A percentile compares a stretch with the other conserved stretches of the same genome.
These are phyloP conservation scores for Mesoligia furuncula DNA, from an alignment of 2,888 invertebrate genomes.

Conservation along the genomic window DNA sequence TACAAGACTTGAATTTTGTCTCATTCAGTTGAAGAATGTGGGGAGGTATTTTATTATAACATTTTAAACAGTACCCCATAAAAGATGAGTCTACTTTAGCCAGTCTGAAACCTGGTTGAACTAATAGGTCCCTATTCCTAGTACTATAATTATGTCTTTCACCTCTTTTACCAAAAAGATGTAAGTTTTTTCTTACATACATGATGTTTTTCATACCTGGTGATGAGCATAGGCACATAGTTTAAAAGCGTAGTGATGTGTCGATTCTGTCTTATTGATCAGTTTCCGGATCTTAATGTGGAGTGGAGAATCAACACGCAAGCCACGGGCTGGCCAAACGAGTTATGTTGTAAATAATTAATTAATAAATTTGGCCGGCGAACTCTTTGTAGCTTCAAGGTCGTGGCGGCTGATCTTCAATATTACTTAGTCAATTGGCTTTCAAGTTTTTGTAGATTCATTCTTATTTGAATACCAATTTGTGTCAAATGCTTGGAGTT, in stretches of 20 bases:
- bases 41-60: too few relatives aligned
- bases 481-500: constrained; percentile 48
- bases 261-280: constrained; percentile 61
- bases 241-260: constrained; percentile 32
- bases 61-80: too few relatives aligned
- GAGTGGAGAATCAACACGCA: constrained; percentile 80
- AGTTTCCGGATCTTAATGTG: constrained; percentile 69
- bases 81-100: too few relatives aligned
- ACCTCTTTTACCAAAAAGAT: too few relatives aligned
- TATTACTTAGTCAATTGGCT: constrained; percentile 66
- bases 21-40: too few relatives aligned
- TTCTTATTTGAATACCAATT: constrained; percentile 54
- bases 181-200: too few relatives aligned
- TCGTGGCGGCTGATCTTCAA: constrained; percentile 72
- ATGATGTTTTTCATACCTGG: too few relatives aligned
- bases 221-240: constrained; percentile 22
- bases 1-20: too few relatives aligned
- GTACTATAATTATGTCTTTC: too few relatives aligned
- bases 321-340: constrained; percentile 82
- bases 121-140: too few relatives aligned
- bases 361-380: constrained; percentile 87
- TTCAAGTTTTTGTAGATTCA: constrained; percentile 62
- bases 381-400: constrained; percentile 85
- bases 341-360: constrained; percentile 87
- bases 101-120: too few relatives aligned